Evolutionary conservation across 92 coral and sea anemone species (phyloP).

Genomic region (Ricordea florida): DNA sequence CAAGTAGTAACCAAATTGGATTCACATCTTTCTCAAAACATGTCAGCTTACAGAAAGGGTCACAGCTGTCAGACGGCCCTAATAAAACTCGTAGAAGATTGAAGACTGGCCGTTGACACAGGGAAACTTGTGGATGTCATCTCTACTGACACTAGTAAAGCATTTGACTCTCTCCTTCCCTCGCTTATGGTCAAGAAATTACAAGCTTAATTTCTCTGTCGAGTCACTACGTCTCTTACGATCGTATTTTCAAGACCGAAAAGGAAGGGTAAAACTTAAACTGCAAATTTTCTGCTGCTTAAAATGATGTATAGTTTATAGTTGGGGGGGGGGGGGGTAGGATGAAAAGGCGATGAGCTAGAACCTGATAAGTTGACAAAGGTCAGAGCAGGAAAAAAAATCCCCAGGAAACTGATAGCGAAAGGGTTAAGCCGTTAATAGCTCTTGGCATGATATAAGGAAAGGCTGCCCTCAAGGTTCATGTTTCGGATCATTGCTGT

Average conservation of each 20-base stretch:
- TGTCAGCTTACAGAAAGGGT: not conserved
- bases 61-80: not conserved
- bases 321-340: no score
- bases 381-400: no score
- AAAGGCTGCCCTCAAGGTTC: slow-evolving; percentile 34
- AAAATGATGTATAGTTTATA: no score
- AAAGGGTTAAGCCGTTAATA: slow-evolving; percentile 1
- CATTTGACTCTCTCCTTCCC: slow-evolving; percentile 11
- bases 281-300: no score
- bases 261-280: slow-evolving; percentile 9
- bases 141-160: not conserved
- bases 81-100: slow-evolving; percentile 19
- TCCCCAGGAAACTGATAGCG: no score
- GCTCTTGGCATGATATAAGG: slow-evolving; percentile 13
- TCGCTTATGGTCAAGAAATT: slow-evolving; percentile 2
- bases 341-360: no score
- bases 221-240: not conserved
- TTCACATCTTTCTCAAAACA: not conserved
- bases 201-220: slow-evolving; percentile 12
- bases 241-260: slow-evolving; percentile 6
- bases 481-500: slow-evolving; percentile 21
- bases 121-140: not conserved
- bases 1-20: not conserved
- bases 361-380: no score
- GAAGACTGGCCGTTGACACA: slow-evolving; percentile 19